Evolutionary conservation across 1,140 invertebrate genomes (phyloP).

Genomic region (Antheraea mylitta): DNA sequence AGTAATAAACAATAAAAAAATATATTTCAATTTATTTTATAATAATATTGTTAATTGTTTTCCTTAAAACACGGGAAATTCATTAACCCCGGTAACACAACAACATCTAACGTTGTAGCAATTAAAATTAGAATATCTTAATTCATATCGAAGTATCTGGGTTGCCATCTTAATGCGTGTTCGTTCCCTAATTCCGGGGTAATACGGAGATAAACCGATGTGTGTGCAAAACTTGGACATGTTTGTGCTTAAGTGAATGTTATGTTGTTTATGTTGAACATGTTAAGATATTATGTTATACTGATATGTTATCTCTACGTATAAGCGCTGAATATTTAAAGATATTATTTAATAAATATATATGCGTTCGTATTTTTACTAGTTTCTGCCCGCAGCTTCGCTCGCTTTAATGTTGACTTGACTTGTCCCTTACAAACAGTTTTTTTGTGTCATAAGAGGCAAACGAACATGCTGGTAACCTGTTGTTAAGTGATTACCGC

Average conservation of each 20-base stretch:
- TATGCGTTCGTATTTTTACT: no score
- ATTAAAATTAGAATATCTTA: conserved; percentile 79
- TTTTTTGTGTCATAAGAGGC: no score
- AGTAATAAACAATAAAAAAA: no score
- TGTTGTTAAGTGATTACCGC: no score
- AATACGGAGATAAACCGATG: conserved; percentile 58
- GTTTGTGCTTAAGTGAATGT: conserved; percentile 67
- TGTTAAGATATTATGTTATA: conserved; percentile 8
- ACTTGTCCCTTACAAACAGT: no score
- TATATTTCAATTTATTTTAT: no score
- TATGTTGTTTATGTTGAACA: conserved; percentile 18
- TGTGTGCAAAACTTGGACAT: conserved; percentile 53
- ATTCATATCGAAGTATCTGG: conserved; percentile 76
- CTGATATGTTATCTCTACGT: conserved; percentile 1
- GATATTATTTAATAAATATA: not conserved
- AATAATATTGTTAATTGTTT: conserved; percentile 10
- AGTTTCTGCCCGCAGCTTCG: no score
- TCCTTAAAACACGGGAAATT: conserved; percentile 36
- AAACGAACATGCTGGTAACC: no score
- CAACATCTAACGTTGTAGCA: conserved; percentile 37
- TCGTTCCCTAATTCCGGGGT: conserved; percentile 70
- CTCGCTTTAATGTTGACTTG: no score
- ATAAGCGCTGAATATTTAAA: not conserved
- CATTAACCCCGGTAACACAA: conserved; percentile 45
- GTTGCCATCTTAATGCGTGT: conserved; percentile 74